These are phyloP conservation scores for Euleptes europaea DNA, from an alignment of 2,113 vertebrate genomes.

Conservation along the genomic window DNA sequence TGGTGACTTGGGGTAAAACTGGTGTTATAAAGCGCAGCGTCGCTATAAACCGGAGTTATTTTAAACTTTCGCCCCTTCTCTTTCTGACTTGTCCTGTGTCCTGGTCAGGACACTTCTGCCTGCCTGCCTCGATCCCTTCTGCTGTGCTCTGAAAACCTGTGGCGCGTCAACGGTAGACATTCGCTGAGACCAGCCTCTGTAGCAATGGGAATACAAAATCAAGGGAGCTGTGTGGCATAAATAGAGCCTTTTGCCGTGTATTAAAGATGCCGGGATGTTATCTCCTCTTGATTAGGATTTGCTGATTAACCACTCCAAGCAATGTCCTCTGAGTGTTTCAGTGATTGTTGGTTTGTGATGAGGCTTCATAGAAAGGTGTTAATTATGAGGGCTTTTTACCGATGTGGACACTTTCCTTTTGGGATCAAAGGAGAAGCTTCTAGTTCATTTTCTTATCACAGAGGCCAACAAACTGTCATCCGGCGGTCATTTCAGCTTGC, in stretches of 20 bases:
- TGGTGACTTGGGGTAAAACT: background rate
- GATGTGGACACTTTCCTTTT: constrained; percentile 4
- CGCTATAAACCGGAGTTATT: background rate
- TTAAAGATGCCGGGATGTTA: accelerated
- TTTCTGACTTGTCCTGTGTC: background rate
- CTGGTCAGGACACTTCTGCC: background rate
- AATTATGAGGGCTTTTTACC: background rate
- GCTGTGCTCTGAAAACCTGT: accelerated
- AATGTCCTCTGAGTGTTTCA: background rate
- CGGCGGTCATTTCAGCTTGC: background rate
- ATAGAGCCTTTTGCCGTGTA: accelerated
- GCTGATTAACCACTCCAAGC: background rate
- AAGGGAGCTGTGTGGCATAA: background rate
- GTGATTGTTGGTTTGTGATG: accelerated
- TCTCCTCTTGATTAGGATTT: background rate
- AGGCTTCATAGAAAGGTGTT: background rate
- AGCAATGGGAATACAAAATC: accelerated
- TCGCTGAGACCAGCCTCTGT: background rate
- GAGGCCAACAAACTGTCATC: background rate
- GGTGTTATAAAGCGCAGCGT: background rate
- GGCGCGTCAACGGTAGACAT: background rate
- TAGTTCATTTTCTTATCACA: background rate
- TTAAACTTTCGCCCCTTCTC: background rate
- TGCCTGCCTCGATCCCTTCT: background rate
- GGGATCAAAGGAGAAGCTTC: constrained; percentile 21